Conservation (phyloP, 1,140 invertebrate species). For the Trichonephila clavipes region DNA sequence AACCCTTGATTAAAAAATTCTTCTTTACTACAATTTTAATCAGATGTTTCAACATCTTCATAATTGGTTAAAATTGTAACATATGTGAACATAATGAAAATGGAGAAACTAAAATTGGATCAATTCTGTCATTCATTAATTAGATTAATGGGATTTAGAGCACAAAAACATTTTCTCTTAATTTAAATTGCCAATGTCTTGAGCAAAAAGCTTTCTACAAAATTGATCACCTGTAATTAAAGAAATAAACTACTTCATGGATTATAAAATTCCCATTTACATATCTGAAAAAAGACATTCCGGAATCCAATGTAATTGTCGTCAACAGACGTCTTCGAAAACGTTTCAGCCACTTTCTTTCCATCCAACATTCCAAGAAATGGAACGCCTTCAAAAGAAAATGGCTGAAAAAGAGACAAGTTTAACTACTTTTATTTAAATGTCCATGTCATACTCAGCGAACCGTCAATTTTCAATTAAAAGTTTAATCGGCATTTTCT, state of each 20-base stretch:
- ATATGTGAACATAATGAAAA: too few relatives aligned
- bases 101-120: too few relatives aligned
- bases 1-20: too few relatives aligned
- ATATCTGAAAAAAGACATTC: background rate
- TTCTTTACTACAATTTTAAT: too few relatives aligned
- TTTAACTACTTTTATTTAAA: conserved; percentile 36
- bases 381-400: background rate
- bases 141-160: too few relatives aligned
- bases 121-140: too few relatives aligned
- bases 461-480: conserved; percentile 41
- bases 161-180: too few relatives aligned
- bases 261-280: conserved; percentile 19
- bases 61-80: too few relatives aligned
- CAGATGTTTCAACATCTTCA: too few relatives aligned
- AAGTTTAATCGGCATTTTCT: conserved; percentile 38
- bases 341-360: background rate
- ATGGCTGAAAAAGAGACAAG: background rate
- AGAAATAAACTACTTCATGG: background rate
- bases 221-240: too few relatives aligned
- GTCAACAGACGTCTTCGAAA: background rate
- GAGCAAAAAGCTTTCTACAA: too few relatives aligned
- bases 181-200: too few relatives aligned
- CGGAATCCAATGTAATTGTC: background rate
- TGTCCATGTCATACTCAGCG: conserved; percentile 28
- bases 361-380: background rate